Evolutionary conservation across 1,140 invertebrate genomes (phyloP).

Genomic region (Drosophila rhopaloa): DNA sequence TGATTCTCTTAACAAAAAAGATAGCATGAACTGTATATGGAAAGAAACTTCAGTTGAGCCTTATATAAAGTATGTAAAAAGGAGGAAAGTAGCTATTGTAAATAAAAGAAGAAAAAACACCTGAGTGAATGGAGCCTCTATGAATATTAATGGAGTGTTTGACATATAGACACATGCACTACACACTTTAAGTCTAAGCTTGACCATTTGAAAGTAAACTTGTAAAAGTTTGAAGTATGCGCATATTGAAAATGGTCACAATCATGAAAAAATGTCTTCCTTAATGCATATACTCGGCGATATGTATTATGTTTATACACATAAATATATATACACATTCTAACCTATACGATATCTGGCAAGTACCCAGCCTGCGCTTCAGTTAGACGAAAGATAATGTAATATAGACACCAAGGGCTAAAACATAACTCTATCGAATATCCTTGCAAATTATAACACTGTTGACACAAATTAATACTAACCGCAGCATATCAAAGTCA

Average conservation of each 20-base stretch:
- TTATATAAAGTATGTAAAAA: slow-evolving; percentile 55
- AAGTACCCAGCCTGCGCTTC: slow-evolving; percentile 66
- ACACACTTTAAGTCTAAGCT: slow-evolving; percentile 66
- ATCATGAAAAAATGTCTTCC: slow-evolving; percentile 85
- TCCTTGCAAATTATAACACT: slow-evolving; percentile 71
- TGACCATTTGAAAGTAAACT: slow-evolving; percentile 58
- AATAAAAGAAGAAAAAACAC: slow-evolving; percentile 35
- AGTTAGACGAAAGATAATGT: slow-evolving; percentile 54
- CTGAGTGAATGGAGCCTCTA: slow-evolving; percentile 40
- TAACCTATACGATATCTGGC: slow-evolving; percentile 56
- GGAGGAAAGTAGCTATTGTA: slow-evolving; percentile 46
- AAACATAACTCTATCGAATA: slow-evolving; percentile 50
- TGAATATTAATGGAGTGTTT: slow-evolving; percentile 63
- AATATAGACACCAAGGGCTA: slow-evolving; percentile 42
- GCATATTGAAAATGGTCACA: slow-evolving; percentile 79
- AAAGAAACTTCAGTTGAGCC: slow-evolving; percentile 63
- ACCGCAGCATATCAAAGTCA: slow-evolving; percentile 60
- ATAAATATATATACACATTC: slow-evolving; percentile 52
- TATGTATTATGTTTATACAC: slow-evolving; percentile 73
- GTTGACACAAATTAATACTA: slow-evolving; percentile 61
- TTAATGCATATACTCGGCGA: slow-evolving; percentile 80
- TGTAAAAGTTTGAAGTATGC: slow-evolving; percentile 49
- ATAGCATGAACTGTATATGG: slow-evolving; percentile 49
- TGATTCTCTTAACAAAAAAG: slow-evolving; percentile 12
- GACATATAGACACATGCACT: slow-evolving; percentile 21